Evolutionary conservation across 1,140 invertebrate species (phyloP), one percentile per base, ranked within the genome.

Genomic region (Drosophila sproati): DNA sequence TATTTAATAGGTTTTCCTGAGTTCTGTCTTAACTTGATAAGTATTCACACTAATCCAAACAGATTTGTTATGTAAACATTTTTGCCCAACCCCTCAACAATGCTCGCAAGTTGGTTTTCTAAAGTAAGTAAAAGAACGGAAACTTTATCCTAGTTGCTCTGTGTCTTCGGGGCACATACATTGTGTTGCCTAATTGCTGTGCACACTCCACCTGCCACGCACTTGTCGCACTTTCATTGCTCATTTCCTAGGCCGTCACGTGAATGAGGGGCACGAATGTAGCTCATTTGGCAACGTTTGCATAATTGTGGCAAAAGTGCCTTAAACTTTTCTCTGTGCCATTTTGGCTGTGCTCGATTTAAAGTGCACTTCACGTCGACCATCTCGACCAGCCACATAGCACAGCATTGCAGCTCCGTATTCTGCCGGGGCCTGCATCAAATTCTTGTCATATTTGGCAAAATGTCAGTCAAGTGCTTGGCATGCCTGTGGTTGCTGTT

Each of bases 251-350:
- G 62, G 34, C 52, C 35, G 29, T 41, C 78, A 64, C 66, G 39
- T 60, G 62, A 64, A 73, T 54, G 45, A 52, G 43, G 48, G 28
- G 2, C 1, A 5, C 6, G 41, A n/a, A 28, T 51, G 54, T 50
- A 43, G 68, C 68, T 81, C 79, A 69, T 81, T 81, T 81, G 56
- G 59, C 56, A 64, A 31, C 64, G 69, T 69, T 88, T 88, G 68
- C 72, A 48, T 77, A 87, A 77, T 88, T 87, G 83, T 77, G 73
- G 66, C 60, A 57, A 78, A 78, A 85, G 70, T 71, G 71, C 62
- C 81, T 78, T 76, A 76, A 88, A 88, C 73, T 83, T 83, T 83
- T 54, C 41, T 62, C 51, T 76, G 51, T 73, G 51, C 63, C 73
- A 73, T 52, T 67, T 48, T 51, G 72, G 72, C 72, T 35, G 43